Evolutionary conservation across 2,113 vertebrate species (phyloP).

Genomic region (Cebidichthys violaceus): DNA sequence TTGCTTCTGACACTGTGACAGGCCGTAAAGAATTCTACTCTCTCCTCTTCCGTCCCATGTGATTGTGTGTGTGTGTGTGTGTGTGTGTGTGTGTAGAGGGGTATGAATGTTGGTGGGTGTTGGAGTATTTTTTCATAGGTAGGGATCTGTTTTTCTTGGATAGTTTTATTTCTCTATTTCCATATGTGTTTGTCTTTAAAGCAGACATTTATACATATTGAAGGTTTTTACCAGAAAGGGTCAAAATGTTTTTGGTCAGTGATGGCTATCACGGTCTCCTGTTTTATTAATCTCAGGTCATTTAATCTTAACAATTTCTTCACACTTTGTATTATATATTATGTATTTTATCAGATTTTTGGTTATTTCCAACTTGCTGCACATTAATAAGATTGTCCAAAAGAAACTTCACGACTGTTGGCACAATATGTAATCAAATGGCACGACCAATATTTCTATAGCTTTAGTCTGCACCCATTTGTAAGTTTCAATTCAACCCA

Average conservation of each 20-base stretch:
- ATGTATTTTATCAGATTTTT: background rate
- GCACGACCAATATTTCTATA: slow-evolving; percentile 20
- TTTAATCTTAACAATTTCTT: background rate
- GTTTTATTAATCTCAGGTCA: background rate
- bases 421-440: slow-evolving; percentile 4
- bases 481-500: slow-evolving; percentile 43
- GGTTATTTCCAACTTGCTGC: background rate
- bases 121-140: background rate
- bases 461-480: slow-evolving; percentile 53
- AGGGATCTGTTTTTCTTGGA: background rate
- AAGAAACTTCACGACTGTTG: background rate
- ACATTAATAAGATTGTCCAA: slow-evolving; percentile 1
- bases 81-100: slow-evolving; percentile 10
- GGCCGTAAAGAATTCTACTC: slow-evolving; percentile 70
- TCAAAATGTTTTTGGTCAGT: background rate
- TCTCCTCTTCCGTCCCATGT: slow-evolving; percentile 41
- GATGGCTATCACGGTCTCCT: no score
- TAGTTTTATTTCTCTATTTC: background rate
- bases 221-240: background rate
- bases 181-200: background rate
- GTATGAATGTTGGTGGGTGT: slow-evolving; percentile 11
- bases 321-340: background rate
- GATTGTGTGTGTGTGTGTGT: slow-evolving; percentile 31
- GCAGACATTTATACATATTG: background rate
- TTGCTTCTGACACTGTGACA: slow-evolving; percentile 78